Evolutionary conservation across 2,113 vertebrate genomes (phyloP).

Genomic region (Nasalis larvatus): DNA sequence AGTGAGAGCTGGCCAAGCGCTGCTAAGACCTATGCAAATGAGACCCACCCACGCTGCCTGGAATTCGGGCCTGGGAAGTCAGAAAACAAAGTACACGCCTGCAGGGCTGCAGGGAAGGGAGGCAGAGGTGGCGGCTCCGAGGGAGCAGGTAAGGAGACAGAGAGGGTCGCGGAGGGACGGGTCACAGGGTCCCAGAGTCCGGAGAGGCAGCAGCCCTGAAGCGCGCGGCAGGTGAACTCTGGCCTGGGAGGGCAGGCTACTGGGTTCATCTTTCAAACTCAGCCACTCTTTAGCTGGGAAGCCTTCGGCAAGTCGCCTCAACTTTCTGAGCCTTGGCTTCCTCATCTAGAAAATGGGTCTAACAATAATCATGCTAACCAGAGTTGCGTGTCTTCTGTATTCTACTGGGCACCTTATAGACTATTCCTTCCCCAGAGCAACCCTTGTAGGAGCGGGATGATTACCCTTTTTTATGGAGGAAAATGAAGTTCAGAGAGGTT

Average conservation of each 20-base stretch:
- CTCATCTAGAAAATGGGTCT: neutral
- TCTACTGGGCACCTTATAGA: neutral
- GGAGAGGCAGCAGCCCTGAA: neutral
- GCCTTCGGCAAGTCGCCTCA: neutral
- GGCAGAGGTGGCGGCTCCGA: neutral
- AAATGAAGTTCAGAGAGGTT: neutral
- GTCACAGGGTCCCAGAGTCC: neutral
- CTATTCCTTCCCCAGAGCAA: neutral
- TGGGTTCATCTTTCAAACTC: neutral
- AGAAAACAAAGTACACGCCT: neutral
- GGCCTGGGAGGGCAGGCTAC: neutral
- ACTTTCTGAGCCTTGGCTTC: neutral
- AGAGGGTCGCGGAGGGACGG: neutral
- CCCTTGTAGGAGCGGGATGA: neutral
- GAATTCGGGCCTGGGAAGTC: neutral
- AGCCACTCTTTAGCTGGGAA: neutral
- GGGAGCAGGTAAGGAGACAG: slow-evolving; percentile 43
- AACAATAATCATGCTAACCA: neutral
- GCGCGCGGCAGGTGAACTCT: neutral
- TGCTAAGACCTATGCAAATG: neutral
- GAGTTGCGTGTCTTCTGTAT: neutral
- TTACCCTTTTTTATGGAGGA: neutral
- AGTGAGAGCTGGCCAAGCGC: neutral
- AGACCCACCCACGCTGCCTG: neutral
- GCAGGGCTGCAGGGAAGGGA: neutral